Percentiles rank a stretch among this genome's conserved stretches.
Conservation (phyloP, 1,140 invertebrate genomes). For the Nasonia giraulti region DNA sequence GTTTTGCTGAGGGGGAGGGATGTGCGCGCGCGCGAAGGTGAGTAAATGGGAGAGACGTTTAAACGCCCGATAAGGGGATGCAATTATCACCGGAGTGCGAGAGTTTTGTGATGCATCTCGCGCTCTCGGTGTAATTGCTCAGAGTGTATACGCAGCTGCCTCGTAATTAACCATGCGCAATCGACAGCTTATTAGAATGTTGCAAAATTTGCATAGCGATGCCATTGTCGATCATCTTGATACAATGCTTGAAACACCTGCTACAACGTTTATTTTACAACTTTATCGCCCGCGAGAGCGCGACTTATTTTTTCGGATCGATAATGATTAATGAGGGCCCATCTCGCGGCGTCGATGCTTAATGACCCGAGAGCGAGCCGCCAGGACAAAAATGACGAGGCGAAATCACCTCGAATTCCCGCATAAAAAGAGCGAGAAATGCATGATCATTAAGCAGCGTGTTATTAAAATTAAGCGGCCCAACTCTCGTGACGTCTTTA, state of each 20-base stretch:
- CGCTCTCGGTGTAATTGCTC: background rate
- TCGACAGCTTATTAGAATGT: background rate
- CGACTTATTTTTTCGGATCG: background rate
- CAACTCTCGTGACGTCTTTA: background rate
- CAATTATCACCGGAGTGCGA: conserved; percentile 29
- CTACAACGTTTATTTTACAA: too few relatives aligned
- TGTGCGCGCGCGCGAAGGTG: too few relatives aligned
- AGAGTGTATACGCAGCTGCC: background rate
- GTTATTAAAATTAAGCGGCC: too few relatives aligned
- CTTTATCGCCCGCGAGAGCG: too few relatives aligned
- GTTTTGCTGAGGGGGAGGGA: too few relatives aligned
- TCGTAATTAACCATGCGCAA: background rate
- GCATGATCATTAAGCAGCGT: too few relatives aligned
- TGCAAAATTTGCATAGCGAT: too few relatives aligned
- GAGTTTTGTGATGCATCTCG: background rate
- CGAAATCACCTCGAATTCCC: too few relatives aligned
- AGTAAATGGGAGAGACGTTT: conserved; percentile 22
- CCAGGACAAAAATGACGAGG: too few relatives aligned
- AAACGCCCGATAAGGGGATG: conserved; percentile 39
- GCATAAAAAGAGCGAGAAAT: too few relatives aligned
- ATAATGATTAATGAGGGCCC: conserved; percentile 9
- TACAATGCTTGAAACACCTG: too few relatives aligned
- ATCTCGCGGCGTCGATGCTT: background rate
- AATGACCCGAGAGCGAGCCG: background rate
- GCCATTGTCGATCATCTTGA: too few relatives aligned